Percentiles rank a stretch among this genome's conserved stretches.
These are phyloP conservation scores for Tretioscincus oriximinensis DNA, from an alignment of 2,113 vertebrate species.

Conservation along the genomic window DNA sequence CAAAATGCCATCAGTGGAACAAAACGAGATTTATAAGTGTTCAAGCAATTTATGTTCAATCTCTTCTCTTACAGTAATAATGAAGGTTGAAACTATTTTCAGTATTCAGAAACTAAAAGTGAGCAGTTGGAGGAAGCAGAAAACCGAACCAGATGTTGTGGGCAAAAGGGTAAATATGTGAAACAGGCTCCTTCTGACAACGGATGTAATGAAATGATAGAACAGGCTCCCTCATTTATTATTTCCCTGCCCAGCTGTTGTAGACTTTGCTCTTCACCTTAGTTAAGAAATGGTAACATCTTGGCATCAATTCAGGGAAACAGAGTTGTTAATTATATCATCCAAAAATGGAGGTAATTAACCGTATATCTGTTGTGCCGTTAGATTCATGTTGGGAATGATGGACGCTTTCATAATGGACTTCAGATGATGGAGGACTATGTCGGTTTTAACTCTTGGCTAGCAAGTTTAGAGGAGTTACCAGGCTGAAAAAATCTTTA, in stretches of 20 bases:
- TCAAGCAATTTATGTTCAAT: background rate
- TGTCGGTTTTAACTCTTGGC: no score
- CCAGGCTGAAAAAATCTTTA: no score
- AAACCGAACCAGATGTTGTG: background rate
- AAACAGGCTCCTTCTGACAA: background rate
- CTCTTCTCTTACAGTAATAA: background rate
- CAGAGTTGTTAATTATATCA: background rate
- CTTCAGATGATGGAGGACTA: no score
- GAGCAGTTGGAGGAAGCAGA: background rate
- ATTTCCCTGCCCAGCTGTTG: background rate
- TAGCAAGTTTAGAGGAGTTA: no score
- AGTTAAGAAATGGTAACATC: background rate
- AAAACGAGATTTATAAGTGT: conserved; percentile 5
- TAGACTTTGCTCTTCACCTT: background rate
- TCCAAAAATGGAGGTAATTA: background rate
- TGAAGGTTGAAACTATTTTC: background rate
- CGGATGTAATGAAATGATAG: background rate
- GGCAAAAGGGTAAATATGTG: background rate
- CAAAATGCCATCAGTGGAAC: background rate
- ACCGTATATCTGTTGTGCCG: background rate
- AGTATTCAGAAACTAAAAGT: background rate
- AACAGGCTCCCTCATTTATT: background rate
- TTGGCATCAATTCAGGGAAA: background rate
- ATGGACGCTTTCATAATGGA: background rate
- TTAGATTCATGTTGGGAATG: background rate